phyloP scores from a whole-genome alignment of 2,888 invertebrate species.

The Metellina segmentata region DNA sequence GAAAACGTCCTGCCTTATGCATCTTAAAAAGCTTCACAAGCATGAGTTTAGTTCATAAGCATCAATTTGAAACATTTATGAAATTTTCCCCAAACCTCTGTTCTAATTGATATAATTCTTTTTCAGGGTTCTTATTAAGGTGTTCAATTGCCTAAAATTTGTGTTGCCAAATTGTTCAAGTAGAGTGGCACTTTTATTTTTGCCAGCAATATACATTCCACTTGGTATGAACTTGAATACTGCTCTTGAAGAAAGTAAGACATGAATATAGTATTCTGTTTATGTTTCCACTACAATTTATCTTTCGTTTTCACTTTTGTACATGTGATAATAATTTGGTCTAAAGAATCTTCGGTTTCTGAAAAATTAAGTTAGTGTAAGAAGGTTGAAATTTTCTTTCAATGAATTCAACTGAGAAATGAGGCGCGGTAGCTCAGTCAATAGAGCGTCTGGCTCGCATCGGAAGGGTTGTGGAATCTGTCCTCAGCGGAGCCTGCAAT shows the following conservation, averaged over 20 bases:
- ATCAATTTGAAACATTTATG: neutral
- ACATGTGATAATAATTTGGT: neutral
- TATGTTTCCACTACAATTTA: neutral
- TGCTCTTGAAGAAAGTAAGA: conserved; percentile 29
- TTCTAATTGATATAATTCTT: neutral
- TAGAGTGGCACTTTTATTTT: neutral
- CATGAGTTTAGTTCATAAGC: neutral
- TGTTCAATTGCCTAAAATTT: conserved; percentile 3
- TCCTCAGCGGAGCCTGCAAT: no score
- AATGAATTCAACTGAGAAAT: neutral
- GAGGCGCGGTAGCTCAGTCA: no score
- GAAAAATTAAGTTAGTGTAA: neutral
- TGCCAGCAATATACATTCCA: conserved; percentile 19
- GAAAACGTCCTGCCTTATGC: neutral
- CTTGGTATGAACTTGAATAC: conserved; percentile 25
- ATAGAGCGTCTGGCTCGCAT: no score
- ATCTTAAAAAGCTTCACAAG: neutral
- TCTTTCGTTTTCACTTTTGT: neutral
- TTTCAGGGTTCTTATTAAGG: conserved; percentile 2
- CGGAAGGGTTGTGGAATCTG: no score
- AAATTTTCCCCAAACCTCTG: neutral
- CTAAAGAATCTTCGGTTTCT: neutral
- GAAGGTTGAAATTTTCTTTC: neutral
- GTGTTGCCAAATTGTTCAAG: conserved; percentile 8
- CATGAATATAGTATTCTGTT: neutral